Evolutionary conservation across 2,797 vertebrate genomes (phyloP), one percentile per base, ranked within the genome.

Genomic region (Natrix natrix): DNA sequence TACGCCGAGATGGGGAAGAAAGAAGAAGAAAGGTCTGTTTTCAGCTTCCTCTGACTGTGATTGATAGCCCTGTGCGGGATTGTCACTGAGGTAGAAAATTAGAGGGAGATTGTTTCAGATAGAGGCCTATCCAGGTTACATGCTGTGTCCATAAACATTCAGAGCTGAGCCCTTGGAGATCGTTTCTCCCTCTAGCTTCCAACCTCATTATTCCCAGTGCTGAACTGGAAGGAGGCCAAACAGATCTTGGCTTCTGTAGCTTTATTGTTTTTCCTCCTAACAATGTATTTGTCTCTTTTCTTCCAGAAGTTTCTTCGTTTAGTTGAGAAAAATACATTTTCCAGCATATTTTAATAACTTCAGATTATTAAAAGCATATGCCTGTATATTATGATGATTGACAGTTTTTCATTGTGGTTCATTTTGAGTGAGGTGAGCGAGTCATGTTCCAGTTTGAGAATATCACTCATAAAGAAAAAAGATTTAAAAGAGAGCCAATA

Each of bases 1-100:
- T 52, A 52, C 8, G 61, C 93, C 92, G 22, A 56, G 11, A 24
- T 1, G 1, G 14, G 26, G 52, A 32, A 22, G 60, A 43, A 69
- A 43, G 22, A 0, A 0, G 69, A n/a, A 1, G 0, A 88, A 32
- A 74, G 86, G 93, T 55, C 93, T 87, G 74, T 8, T 89, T 43
- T 0, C 0, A 92, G 90, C 91, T 43, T 1, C 66, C 89, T 91
- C 0, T 96, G 96, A 92, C 93, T 91, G 0, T 96, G 96, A 97
- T 88, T 89, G 97, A 97, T 96, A 95, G 93, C 10, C 22, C 69
- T 0, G 1, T 0, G 32, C 93, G 91, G 57, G 55, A 89, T 94
- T 96, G 96, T 96, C 95, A 95, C 87, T 96, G 96, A 94, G 92
- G 97, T 93, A 97, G 97, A 97, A 98, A 97, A 97, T 97, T 91